Evolutionary conservation across 2,113 vertebrate genomes (phyloP), one percentile per base, ranked within the genome.

Genomic region (Petrocephalus zakoni): DNA sequence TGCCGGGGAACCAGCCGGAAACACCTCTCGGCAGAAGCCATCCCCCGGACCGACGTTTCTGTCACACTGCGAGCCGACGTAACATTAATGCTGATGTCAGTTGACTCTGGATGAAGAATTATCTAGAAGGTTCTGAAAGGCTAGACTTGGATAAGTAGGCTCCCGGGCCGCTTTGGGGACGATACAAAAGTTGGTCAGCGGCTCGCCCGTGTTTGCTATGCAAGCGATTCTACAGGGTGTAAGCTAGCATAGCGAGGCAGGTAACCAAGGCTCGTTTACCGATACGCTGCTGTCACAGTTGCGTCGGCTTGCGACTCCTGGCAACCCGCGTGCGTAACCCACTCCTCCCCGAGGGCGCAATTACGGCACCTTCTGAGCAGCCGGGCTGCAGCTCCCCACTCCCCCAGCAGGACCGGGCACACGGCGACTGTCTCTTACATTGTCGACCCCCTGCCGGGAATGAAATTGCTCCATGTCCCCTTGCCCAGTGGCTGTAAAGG

Each of bases 231-330:
- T 83, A 52, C 52, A 37, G 84, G 11, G 11, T 21, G 17, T 86
- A 56, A 49, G 52, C 2, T 55, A 29, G 5, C 22, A 17, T 4
- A 34, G 68, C 25, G 6, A 3, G 15, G 15, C 21, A 25, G 15
- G 72, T 75, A 75, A 42, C 72, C 52, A 55, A 86, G 84, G 52
- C 51, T 37, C 15, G 19, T 56, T 86, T 86, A 86, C 84, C 52
- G 25, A 55, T 86, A 86, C 5, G 11, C 11, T 55, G 51, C 21
- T 51, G 37, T 83, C 81, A 83, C 81, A 83, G 17, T 85, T 15
- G 6, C 5, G 22, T 53, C 52, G 52, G 51, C 52, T 55, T 52
- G 52, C 51, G 19, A 55, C 51, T 85, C 19, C 17, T 15, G 29
- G 75, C 75, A 46, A 81, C 61, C 61, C 61, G 37, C 6, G 15